These are phyloP conservation scores for Menidia menidia DNA, from an alignment of 2,797 vertebrate genomes.

Conservation along the genomic window DNA sequence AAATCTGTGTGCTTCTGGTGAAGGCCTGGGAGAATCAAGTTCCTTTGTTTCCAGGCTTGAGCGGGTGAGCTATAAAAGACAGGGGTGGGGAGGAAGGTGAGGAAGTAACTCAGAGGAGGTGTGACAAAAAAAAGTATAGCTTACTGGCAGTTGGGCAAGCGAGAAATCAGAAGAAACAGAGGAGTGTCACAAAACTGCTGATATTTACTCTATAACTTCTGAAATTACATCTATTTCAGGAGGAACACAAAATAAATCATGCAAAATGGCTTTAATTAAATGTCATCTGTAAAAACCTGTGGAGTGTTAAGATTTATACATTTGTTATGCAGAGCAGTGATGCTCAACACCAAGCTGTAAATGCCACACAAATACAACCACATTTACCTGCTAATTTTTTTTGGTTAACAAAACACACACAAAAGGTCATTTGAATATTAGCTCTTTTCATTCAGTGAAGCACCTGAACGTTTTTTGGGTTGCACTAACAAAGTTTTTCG, in stretches of 20 bases:
- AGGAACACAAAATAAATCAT: constrained; percentile 42
- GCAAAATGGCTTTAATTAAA: constrained; percentile 52
- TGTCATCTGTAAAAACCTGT: constrained; percentile 45
- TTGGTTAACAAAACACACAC: constrained; percentile 22
- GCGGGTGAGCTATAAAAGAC: constrained; percentile 34
- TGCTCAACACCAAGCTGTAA: constrained; percentile 37
- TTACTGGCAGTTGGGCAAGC: not conserved
- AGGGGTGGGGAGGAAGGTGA: not conserved
- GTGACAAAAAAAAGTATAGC: constrained; percentile 10
- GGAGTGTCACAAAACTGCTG: constrained; percentile 24
- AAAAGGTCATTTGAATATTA: constrained; percentile 26
- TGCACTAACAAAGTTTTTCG: not conserved
- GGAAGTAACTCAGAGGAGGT: constrained; percentile 22
- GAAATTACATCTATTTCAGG: constrained; percentile 43
- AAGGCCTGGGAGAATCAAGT: constrained; percentile 33
- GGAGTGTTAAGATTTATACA: constrained; percentile 46
- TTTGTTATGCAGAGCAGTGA: constrained; percentile 35
- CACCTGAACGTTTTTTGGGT: constrained; percentile 14
- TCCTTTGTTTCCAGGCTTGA: constrained; percentile 44
- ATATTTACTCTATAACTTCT: constrained; percentile 42
- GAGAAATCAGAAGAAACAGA: constrained; percentile 16
- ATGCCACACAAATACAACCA: constrained; percentile 20
- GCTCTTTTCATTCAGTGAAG: constrained; percentile 19
- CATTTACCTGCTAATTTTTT: constrained; percentile 26
- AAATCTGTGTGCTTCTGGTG: constrained; percentile 43